Percentiles rank a stretch among this genome's conserved stretches.
These are phyloP conservation scores for Galaxea fascicularis DNA, from an alignment of 92 coral and sea anemone genomes.

Conservation along the genomic window DNA sequence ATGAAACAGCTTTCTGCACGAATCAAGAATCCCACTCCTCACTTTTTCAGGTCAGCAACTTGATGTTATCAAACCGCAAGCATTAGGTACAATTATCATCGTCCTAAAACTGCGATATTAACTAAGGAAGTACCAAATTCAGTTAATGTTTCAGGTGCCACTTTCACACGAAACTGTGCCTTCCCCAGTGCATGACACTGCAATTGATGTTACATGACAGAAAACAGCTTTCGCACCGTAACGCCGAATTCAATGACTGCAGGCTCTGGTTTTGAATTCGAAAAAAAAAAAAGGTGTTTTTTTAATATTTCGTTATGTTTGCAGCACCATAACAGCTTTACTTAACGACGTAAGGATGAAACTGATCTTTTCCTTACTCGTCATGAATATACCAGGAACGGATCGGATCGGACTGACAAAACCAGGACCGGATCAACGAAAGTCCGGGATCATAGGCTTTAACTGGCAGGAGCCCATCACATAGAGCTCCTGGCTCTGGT, in stretches of 20 bases:
- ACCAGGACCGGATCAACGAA: too few relatives aligned
- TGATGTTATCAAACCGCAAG: neutral
- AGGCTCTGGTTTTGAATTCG: neutral
- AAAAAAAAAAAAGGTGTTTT: too few relatives aligned
- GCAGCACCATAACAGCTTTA: too few relatives aligned
- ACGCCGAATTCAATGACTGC: neutral
- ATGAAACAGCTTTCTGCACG: neutral
- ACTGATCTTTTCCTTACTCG: too few relatives aligned
- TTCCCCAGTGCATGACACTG: conserved; percentile 31
- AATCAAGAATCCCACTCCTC: too few relatives aligned
- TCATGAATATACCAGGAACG: too few relatives aligned
- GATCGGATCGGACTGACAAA: too few relatives aligned
- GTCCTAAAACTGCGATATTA: neutral
- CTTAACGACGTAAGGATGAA: too few relatives aligned
- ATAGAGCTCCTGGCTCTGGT: too few relatives aligned
- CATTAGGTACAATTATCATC: neutral
- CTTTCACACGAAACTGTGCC: conserved; percentile 11
- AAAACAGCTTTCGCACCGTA: neutral
- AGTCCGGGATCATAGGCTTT: too few relatives aligned
- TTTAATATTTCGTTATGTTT: too few relatives aligned
- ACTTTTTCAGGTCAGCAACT: neutral
- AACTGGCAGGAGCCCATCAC: too few relatives aligned
- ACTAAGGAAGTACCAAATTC: neutral
- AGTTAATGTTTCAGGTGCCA: conserved; percentile 12
- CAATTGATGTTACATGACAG: neutral